phyloP scores from a whole-genome alignment of 2,888 invertebrate species.

The Argyra leucocephala region DNA sequence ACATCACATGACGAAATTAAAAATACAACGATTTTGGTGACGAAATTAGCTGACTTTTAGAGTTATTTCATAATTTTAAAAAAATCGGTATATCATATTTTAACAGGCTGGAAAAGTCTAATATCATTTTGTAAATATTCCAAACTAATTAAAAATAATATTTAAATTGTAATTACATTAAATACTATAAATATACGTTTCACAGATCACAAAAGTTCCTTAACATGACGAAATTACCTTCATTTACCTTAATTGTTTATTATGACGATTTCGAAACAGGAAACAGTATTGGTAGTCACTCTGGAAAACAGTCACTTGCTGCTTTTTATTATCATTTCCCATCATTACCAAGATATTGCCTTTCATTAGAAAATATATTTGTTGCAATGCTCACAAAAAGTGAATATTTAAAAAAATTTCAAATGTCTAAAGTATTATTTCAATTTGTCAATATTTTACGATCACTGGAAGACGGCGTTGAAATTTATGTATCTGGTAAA shows the following conservation, averaged over 20 bases:
- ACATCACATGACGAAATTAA: too few relatives aligned
- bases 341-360: background rate
- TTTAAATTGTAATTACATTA: too few relatives aligned
- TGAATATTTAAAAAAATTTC: constrained; percentile 12
- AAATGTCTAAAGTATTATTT: background rate
- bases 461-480: background rate
- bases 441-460: background rate
- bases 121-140: too few relatives aligned
- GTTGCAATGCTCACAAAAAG: constrained; percentile 7
- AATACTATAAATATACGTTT: too few relatives aligned
- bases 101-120: too few relatives aligned
- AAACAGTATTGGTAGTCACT: constrained; percentile 7
- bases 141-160: too few relatives aligned
- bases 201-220: too few relatives aligned
- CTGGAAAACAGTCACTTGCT: constrained; percentile 7
- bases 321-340: constrained; percentile 11
- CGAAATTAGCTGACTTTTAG: too few relatives aligned
- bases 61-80: too few relatives aligned
- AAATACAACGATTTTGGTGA: too few relatives aligned
- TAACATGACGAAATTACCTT: too few relatives aligned
- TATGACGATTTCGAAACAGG: constrained; percentile 10
- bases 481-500: background rate
- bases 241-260: constrained; percentile 26
- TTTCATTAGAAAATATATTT: constrained; percentile 11
- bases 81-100: too few relatives aligned